Evolutionary conservation across 2,797 vertebrate species (phyloP).

Genomic region (Leptatherina wallacei): DNA sequence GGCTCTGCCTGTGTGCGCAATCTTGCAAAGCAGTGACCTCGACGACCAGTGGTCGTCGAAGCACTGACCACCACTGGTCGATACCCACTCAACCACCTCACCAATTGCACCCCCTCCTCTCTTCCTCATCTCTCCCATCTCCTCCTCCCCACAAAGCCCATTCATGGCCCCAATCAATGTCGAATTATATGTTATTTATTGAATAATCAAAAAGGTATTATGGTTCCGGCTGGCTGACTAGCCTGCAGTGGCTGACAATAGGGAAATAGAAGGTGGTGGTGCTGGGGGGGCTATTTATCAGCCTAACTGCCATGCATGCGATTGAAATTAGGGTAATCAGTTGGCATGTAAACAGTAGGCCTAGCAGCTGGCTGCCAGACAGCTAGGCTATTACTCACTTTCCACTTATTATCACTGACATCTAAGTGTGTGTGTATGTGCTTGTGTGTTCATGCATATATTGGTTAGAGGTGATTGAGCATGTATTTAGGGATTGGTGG

Average conservation of each 20-base stretch:
- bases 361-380: conserved; percentile 89
- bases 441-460: conserved; percentile 38
- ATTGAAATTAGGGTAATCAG: conserved; percentile 93
- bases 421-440: conserved; percentile 41
- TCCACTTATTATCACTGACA: conserved; percentile 84
- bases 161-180: conserved; percentile 88
- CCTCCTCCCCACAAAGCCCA: conserved; percentile 70
- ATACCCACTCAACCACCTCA: conserved; percentile 70
- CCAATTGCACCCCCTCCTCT: conserved; percentile 45
- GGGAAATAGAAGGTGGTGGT: conserved; percentile 60
- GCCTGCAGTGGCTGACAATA: conserved; percentile 77
- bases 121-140: conserved; percentile 37
- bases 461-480: conserved; percentile 38
- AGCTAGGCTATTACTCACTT: conserved; percentile 87
- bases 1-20: conserved; percentile 33
- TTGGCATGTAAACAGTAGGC: conserved; percentile 91
- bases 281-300: conserved; percentile 81
- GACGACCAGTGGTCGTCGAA: conserved; percentile 79
- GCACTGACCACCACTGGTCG: conserved; percentile 86
- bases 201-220: conserved; percentile 90
- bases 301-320: conserved; percentile 79
- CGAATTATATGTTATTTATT: conserved; percentile 92
- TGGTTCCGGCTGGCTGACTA: conserved; percentile 67
- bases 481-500: conserved; percentile 29
- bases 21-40: conserved; percentile 73